Conservation (phyloP, 1,140 invertebrate genomes). For the Drosophila sechellia region DNA sequence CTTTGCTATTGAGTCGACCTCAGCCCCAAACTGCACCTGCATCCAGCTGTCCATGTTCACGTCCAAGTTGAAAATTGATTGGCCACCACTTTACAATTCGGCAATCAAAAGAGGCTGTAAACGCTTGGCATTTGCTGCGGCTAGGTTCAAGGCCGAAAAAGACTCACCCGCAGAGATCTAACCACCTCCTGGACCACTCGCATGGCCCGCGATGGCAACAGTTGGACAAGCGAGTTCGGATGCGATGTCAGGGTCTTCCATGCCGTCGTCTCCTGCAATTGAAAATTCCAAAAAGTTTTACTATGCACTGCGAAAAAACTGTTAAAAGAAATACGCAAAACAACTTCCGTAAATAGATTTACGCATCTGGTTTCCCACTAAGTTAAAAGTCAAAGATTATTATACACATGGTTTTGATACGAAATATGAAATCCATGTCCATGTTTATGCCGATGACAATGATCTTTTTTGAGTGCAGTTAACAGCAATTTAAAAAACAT, state of each 20-base stretch:
- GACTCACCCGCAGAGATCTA: conserved; percentile 78
- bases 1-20: conserved; percentile 72
- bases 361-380: no score
- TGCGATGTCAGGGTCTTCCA: conserved; percentile 84
- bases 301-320: neutral
- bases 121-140: conserved; percentile 15
- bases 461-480: conserved; percentile 30
- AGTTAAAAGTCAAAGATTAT: no score
- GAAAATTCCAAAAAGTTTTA: conserved; percentile 21
- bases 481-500: conserved; percentile 54
- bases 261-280: conserved; percentile 80
- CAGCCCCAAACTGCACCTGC: conserved; percentile 42
- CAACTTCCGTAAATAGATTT: no score
- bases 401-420: no score
- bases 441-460: neutral
- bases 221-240: conserved; percentile 82
- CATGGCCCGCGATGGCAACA: conserved; percentile 82
- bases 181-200: conserved; percentile 84
- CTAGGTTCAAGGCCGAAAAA: conserved; percentile 22
- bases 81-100: conserved; percentile 6
- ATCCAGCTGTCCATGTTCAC: conserved; percentile 34
- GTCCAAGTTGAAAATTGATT: conserved; percentile 53
- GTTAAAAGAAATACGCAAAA: neutral
- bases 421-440: neutral
- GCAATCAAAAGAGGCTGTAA: conserved; percentile 22